Evolutionary conservation across 2,113 vertebrate species (phyloP), one percentile per base, ranked within the genome.

Genomic region (Hymenochirus boettgeri): DNA sequence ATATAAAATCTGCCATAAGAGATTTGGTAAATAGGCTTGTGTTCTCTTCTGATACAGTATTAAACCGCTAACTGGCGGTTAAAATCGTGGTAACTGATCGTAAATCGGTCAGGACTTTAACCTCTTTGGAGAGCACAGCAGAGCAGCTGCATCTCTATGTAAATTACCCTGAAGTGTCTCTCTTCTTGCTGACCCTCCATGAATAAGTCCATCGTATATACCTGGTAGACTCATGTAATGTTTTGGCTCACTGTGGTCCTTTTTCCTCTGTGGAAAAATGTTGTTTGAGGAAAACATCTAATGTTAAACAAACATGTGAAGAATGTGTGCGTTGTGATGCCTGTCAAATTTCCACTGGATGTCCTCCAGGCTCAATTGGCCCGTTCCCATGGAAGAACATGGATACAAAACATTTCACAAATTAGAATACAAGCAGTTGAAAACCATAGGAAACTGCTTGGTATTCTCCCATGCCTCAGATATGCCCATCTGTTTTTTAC

Each of bases 271-370:
- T 60, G 65, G 65, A 60, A 69, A 69, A 69, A 69, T 60, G 47
- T 39, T 69, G 65, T 59, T 69, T 60, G 33, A 69, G 50, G 47
- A 31, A 67, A 69, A 60, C 47, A 23, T 53, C 65, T 69, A 22
- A 45, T 31, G 56, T 57, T 69, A 69, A 69, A 60, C 53, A 69
- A 69, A 69, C 63, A 65, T 24, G 5, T 53, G 56, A 21, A 69
- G 56, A 69, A 69, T 52, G 55, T 69, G 46, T 58, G 56, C 47
- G 47, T 60, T 69, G 47, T 53, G 65, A 57, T 53, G 57, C 47
- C 56, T 53, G 35, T 60, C 42, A 60, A 45, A 53, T 69, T 69
- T 69, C 65, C 56, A 69, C 56, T 69, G 65, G 65, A 69, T 23
- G 33, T 23, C 25, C 47, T 60, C 65, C 65, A 69, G 31, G 27